Percentiles rank a stretch among this genome's conserved stretches.
phyloP scores from a whole-genome alignment of 2,888 invertebrate species.

The Siphlonurus alternatus region DNA sequence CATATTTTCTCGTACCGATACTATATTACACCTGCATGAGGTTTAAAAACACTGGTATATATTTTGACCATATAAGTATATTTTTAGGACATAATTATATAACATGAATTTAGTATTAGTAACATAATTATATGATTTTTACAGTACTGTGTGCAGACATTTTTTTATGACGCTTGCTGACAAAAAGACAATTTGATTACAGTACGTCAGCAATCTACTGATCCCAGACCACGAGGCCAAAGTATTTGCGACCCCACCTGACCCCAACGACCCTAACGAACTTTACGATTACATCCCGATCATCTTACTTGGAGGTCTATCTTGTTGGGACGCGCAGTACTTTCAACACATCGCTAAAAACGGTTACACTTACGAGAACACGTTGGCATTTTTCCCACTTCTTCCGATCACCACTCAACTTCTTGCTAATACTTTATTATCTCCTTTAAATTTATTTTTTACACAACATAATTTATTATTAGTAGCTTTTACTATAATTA shows the following conservation, averaged over 20 bases:
- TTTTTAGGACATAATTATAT: no score
- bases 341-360: conserved; percentile 83
- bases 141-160: no score
- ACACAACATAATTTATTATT: conserved; percentile 43
- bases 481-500: conserved; percentile 50
- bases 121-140: no score
- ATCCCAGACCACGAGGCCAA: conserved; percentile 63
- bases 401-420: conserved; percentile 56
- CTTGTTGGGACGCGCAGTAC: conserved; percentile 93
- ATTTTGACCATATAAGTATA: no score
- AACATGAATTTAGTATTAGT: no score
- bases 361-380: conserved; percentile 88
- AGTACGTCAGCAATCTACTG: conserved; percentile 45
- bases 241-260: conserved; percentile 46
- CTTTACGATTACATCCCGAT: conserved; percentile 36
- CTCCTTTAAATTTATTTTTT: conserved; percentile 26
- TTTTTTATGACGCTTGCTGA: no score
- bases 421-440: conserved; percentile 23
- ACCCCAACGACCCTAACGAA: conserved; percentile 28
- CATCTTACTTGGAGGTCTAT: conserved; percentile 58
- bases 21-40: no score
- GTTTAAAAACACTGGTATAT: no score
- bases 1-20: no score
- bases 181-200: no score
- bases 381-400: conserved; percentile 85